phyloP scores from a whole-genome alignment of 2,797 vertebrate species.

The Lagorchestes hirsutus region DNA sequence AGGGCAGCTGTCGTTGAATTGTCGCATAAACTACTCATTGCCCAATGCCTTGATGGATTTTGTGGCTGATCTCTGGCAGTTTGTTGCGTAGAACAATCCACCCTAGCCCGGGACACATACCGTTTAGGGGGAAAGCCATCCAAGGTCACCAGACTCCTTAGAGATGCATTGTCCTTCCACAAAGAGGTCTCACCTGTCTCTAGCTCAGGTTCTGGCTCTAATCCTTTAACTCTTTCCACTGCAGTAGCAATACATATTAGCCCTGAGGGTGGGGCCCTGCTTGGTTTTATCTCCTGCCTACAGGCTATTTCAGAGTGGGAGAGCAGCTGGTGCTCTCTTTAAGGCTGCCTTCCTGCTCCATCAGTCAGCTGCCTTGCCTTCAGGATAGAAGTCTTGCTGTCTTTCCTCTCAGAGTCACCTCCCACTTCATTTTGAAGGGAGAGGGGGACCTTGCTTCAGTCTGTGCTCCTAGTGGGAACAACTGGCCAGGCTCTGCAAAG shows the following conservation, averaged over 20 bases:
- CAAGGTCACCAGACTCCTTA: background rate
- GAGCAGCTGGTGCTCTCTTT: too few relatives aligned
- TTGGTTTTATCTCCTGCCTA: background rate
- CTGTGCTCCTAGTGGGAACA: background rate
- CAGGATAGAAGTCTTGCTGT: too few relatives aligned
- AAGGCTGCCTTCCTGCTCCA: background rate
- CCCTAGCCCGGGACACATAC: background rate
- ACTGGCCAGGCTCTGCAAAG: background rate
- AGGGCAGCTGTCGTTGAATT: too few relatives aligned
- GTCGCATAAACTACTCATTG: too few relatives aligned
- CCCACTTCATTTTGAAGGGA: too few relatives aligned
- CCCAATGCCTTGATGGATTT: background rate
- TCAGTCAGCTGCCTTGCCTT: too few relatives aligned
- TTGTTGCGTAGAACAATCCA: background rate
- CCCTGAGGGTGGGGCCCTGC: background rate
- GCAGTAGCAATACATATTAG: background rate
- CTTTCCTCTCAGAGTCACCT: too few relatives aligned
- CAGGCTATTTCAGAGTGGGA: background rate
- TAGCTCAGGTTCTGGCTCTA: background rate
- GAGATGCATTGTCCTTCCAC: too few relatives aligned
- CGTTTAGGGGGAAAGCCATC: background rate
- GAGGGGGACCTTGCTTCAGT: background rate
- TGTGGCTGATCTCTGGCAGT: background rate
- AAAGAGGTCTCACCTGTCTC: background rate
- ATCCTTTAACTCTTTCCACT: background rate